Conservation (phyloP, 2,113 vertebrate species). For the Herpailurus yagouaroundi region DNA sequence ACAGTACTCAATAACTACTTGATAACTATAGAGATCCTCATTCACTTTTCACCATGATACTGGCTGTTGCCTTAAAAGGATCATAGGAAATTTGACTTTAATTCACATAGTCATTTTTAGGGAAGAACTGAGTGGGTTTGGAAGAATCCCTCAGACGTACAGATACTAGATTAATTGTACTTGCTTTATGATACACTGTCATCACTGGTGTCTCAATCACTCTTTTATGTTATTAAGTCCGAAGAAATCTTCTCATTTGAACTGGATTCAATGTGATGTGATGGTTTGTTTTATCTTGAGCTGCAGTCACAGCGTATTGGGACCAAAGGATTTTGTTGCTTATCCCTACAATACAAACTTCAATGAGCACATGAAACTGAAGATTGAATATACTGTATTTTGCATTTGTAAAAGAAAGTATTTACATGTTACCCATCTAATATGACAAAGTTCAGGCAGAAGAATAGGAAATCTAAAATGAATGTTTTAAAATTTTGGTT, state of each 20-base stretch:
- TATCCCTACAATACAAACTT: background rate
- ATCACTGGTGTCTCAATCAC: background rate
- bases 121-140: background rate
- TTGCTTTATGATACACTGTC: background rate
- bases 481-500: slow-evolving; percentile 26
- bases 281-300: background rate
- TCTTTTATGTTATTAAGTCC: slow-evolving; percentile 8
- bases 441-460: background rate
- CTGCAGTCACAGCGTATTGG: background rate
- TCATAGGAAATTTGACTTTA: background rate
- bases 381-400: background rate
- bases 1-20: background rate
- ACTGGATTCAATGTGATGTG: background rate
- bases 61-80: background rate
- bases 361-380: background rate
- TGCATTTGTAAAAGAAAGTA: background rate
- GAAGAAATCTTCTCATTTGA: slow-evolving; percentile 16
- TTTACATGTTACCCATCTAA: background rate
- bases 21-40: background rate
- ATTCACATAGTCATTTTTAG: background rate
- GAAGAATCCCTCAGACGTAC: background rate
- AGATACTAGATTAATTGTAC: background rate
- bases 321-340: background rate
- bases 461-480: background rate
- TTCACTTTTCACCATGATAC: background rate